These are phyloP conservation scores for Pimephales promelas DNA, from an alignment of 2,113 vertebrate species.

Conservation along the genomic window DNA sequence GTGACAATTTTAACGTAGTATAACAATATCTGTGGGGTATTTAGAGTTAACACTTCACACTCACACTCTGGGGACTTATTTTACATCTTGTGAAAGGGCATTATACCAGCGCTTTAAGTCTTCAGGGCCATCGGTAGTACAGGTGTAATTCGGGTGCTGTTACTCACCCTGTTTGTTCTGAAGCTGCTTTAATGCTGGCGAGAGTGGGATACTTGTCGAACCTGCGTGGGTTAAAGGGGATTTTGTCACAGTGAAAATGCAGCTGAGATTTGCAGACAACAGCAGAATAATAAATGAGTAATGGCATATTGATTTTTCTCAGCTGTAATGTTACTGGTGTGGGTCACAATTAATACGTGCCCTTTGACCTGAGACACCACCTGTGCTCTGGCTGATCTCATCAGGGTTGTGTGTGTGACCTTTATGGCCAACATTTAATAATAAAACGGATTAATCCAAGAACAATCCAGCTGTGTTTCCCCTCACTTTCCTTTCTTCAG, in stretches of 20 bases:
- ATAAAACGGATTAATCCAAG: background rate
- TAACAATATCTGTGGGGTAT: too few relatives aligned
- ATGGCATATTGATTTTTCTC: conserved; percentile 21
- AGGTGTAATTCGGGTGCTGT: conserved; percentile 57
- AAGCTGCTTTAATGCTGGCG: conserved; percentile 82
- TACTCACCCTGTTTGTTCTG: conserved; percentile 85
- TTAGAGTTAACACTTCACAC: too few relatives aligned
- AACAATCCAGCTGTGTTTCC: background rate
- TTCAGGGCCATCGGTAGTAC: background rate
- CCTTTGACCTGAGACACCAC: conserved; percentile 26
- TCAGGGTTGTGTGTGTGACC: conserved; percentile 31
- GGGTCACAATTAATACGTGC: conserved; percentile 18
- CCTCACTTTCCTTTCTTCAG: background rate
- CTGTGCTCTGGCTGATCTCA: conserved; percentile 22
- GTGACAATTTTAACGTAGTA: too few relatives aligned
- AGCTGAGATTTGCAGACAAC: conserved; percentile 71
- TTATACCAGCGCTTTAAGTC: too few relatives aligned
- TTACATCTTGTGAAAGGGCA: too few relatives aligned
- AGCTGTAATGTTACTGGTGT: conserved; percentile 15
- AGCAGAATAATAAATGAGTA: conserved; percentile 62
- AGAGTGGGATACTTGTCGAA: conserved; percentile 80
- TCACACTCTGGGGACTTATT: too few relatives aligned
- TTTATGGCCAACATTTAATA: background rate
- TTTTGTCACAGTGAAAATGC: conserved; percentile 76
- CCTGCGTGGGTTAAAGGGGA: conserved; percentile 81